Percentiles rank a stretch among this genome's conserved stretches.
Evolutionary conservation across 2,797 vertebrate species (phyloP).

Genomic region (Sebastolobus alascanus): DNA sequence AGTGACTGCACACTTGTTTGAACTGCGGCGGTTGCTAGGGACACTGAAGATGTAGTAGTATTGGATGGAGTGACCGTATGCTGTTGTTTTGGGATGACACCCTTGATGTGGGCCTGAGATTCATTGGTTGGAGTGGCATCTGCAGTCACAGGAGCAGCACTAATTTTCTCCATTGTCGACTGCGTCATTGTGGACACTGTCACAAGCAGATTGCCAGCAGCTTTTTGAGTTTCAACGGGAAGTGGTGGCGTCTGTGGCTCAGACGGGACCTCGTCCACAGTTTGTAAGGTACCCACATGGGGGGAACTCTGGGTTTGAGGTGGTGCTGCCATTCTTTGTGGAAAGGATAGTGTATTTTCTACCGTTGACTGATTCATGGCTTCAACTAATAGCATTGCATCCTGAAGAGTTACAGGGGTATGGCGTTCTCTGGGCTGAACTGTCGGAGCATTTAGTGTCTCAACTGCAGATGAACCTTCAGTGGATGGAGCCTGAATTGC

Average conservation of each 20-base stretch:
- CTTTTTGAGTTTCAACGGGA: constrained; percentile 1
- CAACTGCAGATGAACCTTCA: neutral
- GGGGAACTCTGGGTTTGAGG: neutral
- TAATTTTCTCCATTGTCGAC: neutral
- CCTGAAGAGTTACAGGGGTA: constrained; percentile 65
- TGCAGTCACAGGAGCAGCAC: neutral
- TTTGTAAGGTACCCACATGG: neutral
- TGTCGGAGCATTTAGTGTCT: neutral
- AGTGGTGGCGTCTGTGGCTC: neutral
- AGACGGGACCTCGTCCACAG: neutral
- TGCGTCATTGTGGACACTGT: neutral
- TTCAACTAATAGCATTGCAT: constrained; percentile 78
- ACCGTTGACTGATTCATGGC: constrained; percentile 69
- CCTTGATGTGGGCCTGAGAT: neutral
- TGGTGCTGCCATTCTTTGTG: neutral
- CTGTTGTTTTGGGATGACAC: neutral
- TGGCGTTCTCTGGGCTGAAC: constrained; percentile 16
- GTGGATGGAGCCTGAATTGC: neutral
- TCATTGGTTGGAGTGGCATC: neutral
- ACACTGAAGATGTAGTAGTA: neutral
- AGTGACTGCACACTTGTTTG: constrained; percentile 7
- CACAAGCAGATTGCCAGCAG: neutral
- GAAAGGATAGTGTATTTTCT: neutral
- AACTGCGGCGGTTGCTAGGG: constrained; percentile 13
- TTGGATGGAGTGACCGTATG: neutral